These are phyloP conservation scores for Drosophila leontia DNA, from an alignment of 1,140 invertebrate species.

Conservation along the genomic window DNA sequence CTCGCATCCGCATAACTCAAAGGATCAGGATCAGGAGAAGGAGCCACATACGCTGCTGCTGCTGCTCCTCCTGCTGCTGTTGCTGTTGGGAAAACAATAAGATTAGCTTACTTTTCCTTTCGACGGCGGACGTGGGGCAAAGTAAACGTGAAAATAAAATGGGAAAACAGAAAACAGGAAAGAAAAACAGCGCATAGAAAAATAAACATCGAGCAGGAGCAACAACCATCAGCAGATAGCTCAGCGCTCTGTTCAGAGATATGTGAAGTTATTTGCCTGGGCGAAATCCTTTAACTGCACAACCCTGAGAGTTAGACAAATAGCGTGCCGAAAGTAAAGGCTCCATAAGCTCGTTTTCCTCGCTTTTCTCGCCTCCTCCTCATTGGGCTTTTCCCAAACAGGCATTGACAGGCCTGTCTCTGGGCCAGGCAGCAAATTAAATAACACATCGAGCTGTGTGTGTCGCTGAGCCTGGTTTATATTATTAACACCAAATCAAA, in stretches of 20 bases:
- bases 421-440: constrained; percentile 69
- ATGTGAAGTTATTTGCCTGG: constrained; percentile 72
- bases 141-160: constrained; percentile 68
- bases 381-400: neutral
- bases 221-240: constrained; percentile 19
- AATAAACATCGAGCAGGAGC: constrained; percentile 61
- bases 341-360: constrained; percentile 45
- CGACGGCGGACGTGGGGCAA: constrained; percentile 27
- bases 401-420: constrained; percentile 59
- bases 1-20: constrained; percentile 72
- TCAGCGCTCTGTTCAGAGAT: constrained; percentile 17
- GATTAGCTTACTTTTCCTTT: constrained; percentile 78
- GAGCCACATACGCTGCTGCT: constrained; percentile 42
- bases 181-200: constrained; percentile 78
- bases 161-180: constrained; percentile 51
- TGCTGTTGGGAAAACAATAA: constrained; percentile 79
- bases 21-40: constrained; percentile 60
- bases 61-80: neutral
- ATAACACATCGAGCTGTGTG: constrained; percentile 64
- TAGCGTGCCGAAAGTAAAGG: constrained; percentile 62
- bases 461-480: constrained; percentile 64
- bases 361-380: neutral
- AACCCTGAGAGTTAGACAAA: constrained; percentile 77
- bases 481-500: constrained; percentile 80
- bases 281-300: constrained; percentile 78